These are phyloP conservation scores for Mongoloraphidia duomilia DNA, from an alignment of 2,888 invertebrate species.

Conservation along the genomic window DNA sequence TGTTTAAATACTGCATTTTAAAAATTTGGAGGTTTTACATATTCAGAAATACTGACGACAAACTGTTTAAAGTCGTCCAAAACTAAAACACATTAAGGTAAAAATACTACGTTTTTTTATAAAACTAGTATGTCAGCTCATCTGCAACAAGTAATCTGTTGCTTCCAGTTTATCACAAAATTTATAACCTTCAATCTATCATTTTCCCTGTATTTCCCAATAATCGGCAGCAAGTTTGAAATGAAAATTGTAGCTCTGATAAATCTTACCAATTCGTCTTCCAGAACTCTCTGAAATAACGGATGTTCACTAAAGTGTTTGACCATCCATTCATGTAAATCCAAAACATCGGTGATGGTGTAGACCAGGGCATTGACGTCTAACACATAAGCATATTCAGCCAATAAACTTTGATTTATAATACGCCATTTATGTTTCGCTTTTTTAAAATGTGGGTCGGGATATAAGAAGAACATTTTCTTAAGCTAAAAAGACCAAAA, in stretches of 20 bases:
- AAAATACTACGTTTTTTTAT: too few relatives aligned
- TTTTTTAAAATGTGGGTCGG: conserved; percentile 98
- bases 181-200: too few relatives aligned
- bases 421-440: conserved; percentile 99
- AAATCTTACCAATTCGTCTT: conserved; percentile 57
- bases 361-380: conserved; percentile 77
- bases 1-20: too few relatives aligned
- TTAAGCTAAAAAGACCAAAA: conserved; percentile 59
- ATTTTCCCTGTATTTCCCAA: too few relatives aligned
- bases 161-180: too few relatives aligned
- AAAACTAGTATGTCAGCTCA: conserved; percentile 2
- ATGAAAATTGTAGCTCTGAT: background rate
- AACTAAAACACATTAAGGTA: too few relatives aligned
- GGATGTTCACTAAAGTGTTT: conserved; percentile 82
- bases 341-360: conserved; percentile 95
- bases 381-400: conserved; percentile 94
- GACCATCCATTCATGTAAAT: conserved; percentile 95
- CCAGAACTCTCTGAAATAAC: conserved; percentile 60
- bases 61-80: too few relatives aligned
- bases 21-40: too few relatives aligned
- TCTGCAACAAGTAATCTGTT: background rate
- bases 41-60: too few relatives aligned
- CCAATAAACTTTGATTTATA: conserved; percentile 79
- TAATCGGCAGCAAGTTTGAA: too few relatives aligned
- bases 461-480: conserved; percentile 98